Percentiles rank a stretch among this genome's conserved stretches.
These are phyloP conservation scores for Fukomys damarensis DNA, from an alignment of 2,113 vertebrate genomes.

Conservation along the genomic window DNA sequence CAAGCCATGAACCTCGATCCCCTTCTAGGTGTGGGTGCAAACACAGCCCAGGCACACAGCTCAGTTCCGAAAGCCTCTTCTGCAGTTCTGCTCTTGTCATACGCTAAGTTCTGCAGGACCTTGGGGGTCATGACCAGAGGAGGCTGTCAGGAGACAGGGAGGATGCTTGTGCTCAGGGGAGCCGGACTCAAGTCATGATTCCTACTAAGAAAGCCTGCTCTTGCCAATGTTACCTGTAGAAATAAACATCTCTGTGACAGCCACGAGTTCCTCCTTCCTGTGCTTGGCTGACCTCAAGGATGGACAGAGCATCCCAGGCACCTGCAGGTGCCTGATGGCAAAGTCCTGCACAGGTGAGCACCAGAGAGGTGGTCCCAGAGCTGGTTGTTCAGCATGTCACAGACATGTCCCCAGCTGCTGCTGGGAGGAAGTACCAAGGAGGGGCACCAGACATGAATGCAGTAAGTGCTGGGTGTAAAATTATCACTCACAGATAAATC, in stretches of 20 bases:
- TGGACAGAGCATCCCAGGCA: background rate
- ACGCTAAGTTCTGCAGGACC: background rate
- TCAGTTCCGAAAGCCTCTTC: background rate
- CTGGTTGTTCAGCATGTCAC: background rate
- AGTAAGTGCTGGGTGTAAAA: background rate
- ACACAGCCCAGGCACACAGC: background rate
- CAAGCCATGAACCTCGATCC: background rate
- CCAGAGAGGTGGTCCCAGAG: background rate
- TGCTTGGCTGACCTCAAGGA: background rate
- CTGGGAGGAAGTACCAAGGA: too few species aligned
- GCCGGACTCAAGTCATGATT: too few species aligned
- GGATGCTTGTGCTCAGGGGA: background rate
- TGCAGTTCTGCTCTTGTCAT: background rate
- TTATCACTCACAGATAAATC: background rate
- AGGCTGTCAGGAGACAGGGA: background rate
- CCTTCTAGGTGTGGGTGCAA: accelerated
- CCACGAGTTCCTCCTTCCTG: background rate
- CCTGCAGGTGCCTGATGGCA: background rate
- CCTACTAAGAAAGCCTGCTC: background rate
- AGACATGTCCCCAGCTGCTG: background rate
- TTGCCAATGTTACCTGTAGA: background rate
- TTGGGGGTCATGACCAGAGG: background rate
- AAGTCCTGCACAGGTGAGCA: background rate
- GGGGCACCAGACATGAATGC: background rate
- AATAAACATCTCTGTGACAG: background rate